Conservation (phyloP, 2,888 invertebrate species). For the Lasioglossum figueresi region DNA sequence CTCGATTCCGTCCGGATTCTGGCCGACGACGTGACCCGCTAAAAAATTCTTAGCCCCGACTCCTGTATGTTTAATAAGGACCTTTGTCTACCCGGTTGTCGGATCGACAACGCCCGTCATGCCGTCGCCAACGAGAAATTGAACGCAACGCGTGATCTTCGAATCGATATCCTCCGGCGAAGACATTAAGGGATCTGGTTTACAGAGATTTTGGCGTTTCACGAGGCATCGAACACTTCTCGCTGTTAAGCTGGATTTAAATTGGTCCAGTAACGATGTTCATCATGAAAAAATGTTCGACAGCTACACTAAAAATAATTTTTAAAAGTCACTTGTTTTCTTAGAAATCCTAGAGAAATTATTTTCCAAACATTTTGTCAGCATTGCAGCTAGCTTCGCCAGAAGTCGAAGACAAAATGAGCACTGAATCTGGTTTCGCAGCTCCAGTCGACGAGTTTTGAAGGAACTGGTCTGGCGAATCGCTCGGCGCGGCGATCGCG, state of each 20-base stretch:
- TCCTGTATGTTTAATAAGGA: conserved; percentile 50
- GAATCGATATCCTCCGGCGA: neutral
- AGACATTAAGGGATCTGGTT: neutral
- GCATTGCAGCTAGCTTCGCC: neutral
- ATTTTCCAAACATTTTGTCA: neutral
- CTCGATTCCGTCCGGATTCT: conserved; percentile 57
- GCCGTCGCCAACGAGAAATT: conserved; percentile 3
- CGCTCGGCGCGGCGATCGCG: neutral
- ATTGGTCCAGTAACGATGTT: too few species aligned
- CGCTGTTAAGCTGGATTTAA: too few species aligned
- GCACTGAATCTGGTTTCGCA: neutral
- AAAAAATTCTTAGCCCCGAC: conserved; percentile 48
- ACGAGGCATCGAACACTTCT: neutral
- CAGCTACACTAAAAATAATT: neutral
- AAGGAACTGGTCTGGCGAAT: neutral
- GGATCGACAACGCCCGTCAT: neutral
- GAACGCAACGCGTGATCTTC: neutral
- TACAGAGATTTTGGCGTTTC: neutral
- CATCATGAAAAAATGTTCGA: too few species aligned
- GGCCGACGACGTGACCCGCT: conserved; percentile 33
- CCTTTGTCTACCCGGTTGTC: conserved; percentile 4
- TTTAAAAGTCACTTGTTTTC: neutral
- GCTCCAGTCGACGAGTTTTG: too few species aligned
- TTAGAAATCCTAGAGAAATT: neutral
- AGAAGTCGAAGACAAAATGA: neutral